Evolutionary conservation across 1,140 invertebrate genomes (phyloP).

Genomic region (Megathymus violae): DNA sequence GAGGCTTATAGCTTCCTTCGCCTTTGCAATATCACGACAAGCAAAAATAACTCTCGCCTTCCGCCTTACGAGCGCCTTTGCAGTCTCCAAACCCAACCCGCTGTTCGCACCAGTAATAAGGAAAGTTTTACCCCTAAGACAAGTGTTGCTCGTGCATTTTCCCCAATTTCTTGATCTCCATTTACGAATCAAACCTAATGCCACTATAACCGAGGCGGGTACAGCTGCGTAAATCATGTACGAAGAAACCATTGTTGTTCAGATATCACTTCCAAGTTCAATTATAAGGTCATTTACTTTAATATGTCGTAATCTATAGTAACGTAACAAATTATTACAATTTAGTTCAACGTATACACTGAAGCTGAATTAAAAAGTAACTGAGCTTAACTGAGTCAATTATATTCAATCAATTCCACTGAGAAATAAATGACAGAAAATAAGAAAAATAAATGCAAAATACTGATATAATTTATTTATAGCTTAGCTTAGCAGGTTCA

Average conservation of each 20-base stretch:
- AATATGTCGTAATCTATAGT: conserved; percentile 19
- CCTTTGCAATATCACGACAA: conserved; percentile 87
- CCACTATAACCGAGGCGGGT: conserved; percentile 69
- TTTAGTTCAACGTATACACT: too few relatives aligned
- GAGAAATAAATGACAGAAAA: too few relatives aligned
- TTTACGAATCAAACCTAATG: conserved; percentile 71
- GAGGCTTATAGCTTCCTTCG: conserved; percentile 85
- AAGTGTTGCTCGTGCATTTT: conserved; percentile 68
- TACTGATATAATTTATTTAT: too few relatives aligned
- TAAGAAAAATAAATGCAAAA: too few relatives aligned
- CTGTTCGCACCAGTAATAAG: conserved; percentile 92
- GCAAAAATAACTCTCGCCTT: conserved; percentile 90
- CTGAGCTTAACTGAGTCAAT: too few relatives aligned
- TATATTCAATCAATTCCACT: too few relatives aligned
- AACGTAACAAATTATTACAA: too few relatives aligned
- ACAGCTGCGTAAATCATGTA: conserved; percentile 67
- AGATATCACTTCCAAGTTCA: neutral
- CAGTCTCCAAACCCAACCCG: conserved; percentile 91
- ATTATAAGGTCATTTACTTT: conserved; percentile 4
- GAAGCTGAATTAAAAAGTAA: too few relatives aligned
- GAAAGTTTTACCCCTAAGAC: conserved; percentile 83
- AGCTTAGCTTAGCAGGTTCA: too few relatives aligned
- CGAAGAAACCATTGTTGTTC: conserved; percentile 55
- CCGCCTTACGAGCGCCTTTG: conserved; percentile 86
- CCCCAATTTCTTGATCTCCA: conserved; percentile 76